Percentiles rank a stretch among this genome's conserved stretches.
Conservation (phyloP, 2,888 invertebrate genomes). For the Odontocolon sp. region DNA sequence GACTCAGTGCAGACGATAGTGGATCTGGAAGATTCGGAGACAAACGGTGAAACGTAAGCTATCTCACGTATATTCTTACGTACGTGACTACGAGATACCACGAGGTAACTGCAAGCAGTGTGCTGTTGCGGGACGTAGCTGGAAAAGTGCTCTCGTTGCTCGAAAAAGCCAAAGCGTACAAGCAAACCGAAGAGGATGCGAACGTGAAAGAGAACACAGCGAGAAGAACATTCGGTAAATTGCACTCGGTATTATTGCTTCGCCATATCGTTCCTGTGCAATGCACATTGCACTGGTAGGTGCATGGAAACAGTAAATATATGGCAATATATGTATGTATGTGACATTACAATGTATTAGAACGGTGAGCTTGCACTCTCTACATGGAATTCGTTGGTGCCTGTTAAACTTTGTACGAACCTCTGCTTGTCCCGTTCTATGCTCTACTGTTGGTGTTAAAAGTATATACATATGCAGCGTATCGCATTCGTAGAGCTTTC, state of each 20-base stretch:
- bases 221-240: conserved; percentile 37
- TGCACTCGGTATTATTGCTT: conserved; percentile 45
- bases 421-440: not conserved
- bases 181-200: conserved; percentile 1
- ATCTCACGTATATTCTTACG: too few species aligned
- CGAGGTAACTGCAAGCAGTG: too few species aligned
- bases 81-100: too few species aligned
- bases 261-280: conserved; percentile 16
- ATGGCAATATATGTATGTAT: conserved; percentile 14
- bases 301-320: not conserved
- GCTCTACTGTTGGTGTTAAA: not conserved
- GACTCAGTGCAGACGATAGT: too few species aligned
- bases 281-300: conserved; percentile 13
- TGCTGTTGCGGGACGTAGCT: not conserved
- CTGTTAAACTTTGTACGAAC: not conserved
- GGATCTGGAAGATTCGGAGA: too few species aligned
- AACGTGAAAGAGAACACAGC: conserved; percentile 5
- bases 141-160: not conserved
- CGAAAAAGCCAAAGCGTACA: conserved; percentile 18
- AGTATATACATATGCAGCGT: not conserved
- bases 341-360: not conserved
- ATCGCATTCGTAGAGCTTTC: conserved; percentile 2
- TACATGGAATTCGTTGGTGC: not conserved
- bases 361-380: not conserved
- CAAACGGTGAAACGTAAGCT: too few species aligned